Conservation (phyloP, 2,113 vertebrate species). For the Scomber scombrus region DNA sequence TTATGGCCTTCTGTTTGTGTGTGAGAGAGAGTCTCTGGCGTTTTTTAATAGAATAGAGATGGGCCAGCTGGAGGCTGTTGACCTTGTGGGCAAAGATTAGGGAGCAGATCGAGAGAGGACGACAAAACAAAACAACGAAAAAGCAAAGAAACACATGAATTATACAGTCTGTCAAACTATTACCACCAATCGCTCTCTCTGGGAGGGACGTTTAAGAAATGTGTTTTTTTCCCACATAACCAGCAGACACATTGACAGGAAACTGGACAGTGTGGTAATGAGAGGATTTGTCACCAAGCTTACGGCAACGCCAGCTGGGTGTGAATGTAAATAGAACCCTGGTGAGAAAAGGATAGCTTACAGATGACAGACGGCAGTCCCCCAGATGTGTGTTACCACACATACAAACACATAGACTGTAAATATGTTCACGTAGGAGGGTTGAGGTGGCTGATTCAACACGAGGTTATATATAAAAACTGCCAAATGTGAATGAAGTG, state of each 20-base stretch:
- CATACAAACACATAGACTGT: not conserved
- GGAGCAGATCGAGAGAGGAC: slow-evolving; percentile 27
- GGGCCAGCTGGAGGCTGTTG: slow-evolving; percentile 57
- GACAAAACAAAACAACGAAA: not conserved
- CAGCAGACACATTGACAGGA: slow-evolving; percentile 25
- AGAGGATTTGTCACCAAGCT: slow-evolving; percentile 58
- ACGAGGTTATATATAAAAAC: slow-evolving; percentile 20
- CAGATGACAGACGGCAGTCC: slow-evolving; percentile 48
- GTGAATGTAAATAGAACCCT: slow-evolving; percentile 46
- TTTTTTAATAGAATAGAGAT: slow-evolving; percentile 49
- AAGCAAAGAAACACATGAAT: not conserved
- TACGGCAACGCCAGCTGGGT: slow-evolving; percentile 7
- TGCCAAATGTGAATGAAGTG: slow-evolving; percentile 29
- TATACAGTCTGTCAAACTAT: not conserved
- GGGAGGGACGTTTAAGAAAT: slow-evolving; percentile 26
- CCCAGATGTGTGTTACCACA: slow-evolving; percentile 42
- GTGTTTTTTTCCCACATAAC: slow-evolving; percentile 35
- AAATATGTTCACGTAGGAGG: not conserved
- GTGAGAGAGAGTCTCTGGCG: slow-evolving; percentile 26
- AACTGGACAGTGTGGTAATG: slow-evolving; percentile 3
- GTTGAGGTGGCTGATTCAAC: slow-evolving; percentile 1
- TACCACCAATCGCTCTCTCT: slow-evolving; percentile 23
- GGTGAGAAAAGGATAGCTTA: slow-evolving; percentile 54
- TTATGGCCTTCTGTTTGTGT: slow-evolving; percentile 30
- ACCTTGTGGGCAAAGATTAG: slow-evolving; percentile 39